Conservation (phyloP, 1,140 invertebrate genomes). For the Hydropsyche tenuis region DNA sequence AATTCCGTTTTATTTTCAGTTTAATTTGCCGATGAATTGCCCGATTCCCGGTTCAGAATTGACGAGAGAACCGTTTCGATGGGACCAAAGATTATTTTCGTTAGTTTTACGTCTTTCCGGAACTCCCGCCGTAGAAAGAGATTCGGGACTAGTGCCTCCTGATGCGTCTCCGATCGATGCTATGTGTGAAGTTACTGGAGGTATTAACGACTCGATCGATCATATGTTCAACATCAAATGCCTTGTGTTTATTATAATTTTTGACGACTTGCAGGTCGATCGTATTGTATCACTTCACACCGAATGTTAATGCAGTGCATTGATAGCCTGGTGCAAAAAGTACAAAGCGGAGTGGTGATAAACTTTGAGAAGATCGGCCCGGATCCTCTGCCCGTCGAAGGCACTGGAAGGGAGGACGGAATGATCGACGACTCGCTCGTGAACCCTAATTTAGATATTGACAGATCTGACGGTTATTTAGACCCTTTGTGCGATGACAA, state of each 20-base stretch:
- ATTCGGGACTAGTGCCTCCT: constrained; percentile 82
- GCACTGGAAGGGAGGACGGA: constrained; percentile 55
- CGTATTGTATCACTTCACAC: constrained; percentile 94
- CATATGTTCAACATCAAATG: background rate
- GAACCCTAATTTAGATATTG: constrained; percentile 52
- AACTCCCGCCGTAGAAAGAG: constrained; percentile 71
- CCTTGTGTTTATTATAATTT: constrained; percentile 32
- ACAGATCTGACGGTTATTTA: constrained; percentile 49
- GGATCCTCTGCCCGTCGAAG: constrained; percentile 77
- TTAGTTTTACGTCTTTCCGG: constrained; percentile 91
- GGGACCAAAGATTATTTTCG: constrained; percentile 98
- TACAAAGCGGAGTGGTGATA: constrained; percentile 96
- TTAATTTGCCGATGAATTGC: constrained; percentile 91
- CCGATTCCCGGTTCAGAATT: constrained; percentile 95
- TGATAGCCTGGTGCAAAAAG: constrained; percentile 95
- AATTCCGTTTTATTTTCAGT: constrained; percentile 61
- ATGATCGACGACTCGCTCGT: constrained; percentile 53
- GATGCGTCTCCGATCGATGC: constrained; percentile 94
- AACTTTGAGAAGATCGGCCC: constrained; percentile 96
- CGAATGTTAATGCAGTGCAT: constrained; percentile 95
- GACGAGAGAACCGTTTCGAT: constrained; percentile 96
- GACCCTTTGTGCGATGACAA: constrained; percentile 47
- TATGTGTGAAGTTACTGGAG: constrained; percentile 99
- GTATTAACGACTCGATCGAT: too few species aligned
- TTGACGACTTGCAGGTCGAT: constrained; percentile 73